A percentile compares a stretch with the other conserved stretches of the same genome.
Evolutionary conservation across 2,797 vertebrate genomes (phyloP).

Genomic region (Melopsittacus undulatus): DNA sequence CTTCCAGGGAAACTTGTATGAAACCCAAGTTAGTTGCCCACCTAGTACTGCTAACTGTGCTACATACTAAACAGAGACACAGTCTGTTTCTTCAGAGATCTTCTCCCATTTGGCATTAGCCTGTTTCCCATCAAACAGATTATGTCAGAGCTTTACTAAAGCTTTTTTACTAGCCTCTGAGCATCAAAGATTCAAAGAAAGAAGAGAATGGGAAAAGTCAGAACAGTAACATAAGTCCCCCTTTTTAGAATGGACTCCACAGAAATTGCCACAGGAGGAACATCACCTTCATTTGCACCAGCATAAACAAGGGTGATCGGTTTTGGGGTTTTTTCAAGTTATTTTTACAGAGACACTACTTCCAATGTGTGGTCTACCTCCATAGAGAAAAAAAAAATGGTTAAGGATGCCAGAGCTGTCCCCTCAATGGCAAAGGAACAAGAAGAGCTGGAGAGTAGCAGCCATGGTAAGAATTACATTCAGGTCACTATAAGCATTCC

Average conservation of each 20-base stretch:
- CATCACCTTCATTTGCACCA: not conserved
- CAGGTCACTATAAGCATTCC: not conserved
- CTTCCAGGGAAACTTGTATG: not conserved
- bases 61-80: not conserved
- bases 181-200: not conserved
- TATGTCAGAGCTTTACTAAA: not conserved
- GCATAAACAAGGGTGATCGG: not conserved
- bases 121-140: not conserved
- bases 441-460: not conserved
- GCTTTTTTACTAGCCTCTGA: not conserved
- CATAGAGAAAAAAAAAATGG: not conserved
- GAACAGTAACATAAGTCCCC: accelerated
- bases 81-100: not conserved
- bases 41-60: not conserved
- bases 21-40: not conserved
- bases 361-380: not conserved
- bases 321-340: not conserved
- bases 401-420: not conserved
- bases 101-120: not conserved
- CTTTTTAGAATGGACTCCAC: not conserved
- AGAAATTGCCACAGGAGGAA: not conserved
- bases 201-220: not conserved
- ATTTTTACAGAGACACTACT: not conserved
- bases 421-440: not conserved
- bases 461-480: not conserved